A percentile compares a stretch with the other conserved stretches of the same genome.
These are phyloP conservation scores for Panorpa germanica DNA, from an alignment of 2,888 invertebrate species.

Conservation along the genomic window DNA sequence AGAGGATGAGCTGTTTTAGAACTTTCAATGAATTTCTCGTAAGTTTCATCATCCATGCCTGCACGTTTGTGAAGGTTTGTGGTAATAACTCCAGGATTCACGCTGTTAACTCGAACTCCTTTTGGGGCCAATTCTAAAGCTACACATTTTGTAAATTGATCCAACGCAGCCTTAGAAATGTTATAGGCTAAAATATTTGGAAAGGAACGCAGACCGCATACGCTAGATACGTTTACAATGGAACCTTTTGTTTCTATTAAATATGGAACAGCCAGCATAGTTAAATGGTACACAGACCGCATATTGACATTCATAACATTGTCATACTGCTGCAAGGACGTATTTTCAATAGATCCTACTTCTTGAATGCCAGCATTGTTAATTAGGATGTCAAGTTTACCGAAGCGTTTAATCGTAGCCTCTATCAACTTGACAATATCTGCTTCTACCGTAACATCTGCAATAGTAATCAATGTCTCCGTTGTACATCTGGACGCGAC, in stretches of 20 bases:
- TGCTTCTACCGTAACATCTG: slow-evolving; percentile 45
- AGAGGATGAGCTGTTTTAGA: slow-evolving; percentile 75
- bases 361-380: slow-evolving; percentile 82
- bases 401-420: slow-evolving; percentile 41
- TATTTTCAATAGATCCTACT: slow-evolving; percentile 62
- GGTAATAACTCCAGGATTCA: slow-evolving; percentile 83
- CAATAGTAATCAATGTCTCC: slow-evolving; percentile 35
- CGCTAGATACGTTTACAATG: slow-evolving; percentile 87
- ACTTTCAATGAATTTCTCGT: slow-evolving; percentile 62
- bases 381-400: slow-evolving; percentile 54
- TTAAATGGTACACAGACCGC: slow-evolving; percentile 54
- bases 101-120: slow-evolving; percentile 71
- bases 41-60: slow-evolving; percentile 58
- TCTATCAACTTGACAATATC: slow-evolving; percentile 47
- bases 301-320: slow-evolving; percentile 75
- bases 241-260: slow-evolving; percentile 61
- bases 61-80: slow-evolving; percentile 70
- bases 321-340: slow-evolving; percentile 68
- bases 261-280: slow-evolving; percentile 68
- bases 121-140: slow-evolving; percentile 67
- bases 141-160: slow-evolving; percentile 81
- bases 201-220: slow-evolving; percentile 74
- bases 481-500: slow-evolving; percentile 31
- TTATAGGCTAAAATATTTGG: slow-evolving; percentile 78
- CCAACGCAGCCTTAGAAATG: slow-evolving; percentile 83